phyloP scores from a whole-genome alignment of 2,888 invertebrate species.

The Theretra japonica region DNA sequence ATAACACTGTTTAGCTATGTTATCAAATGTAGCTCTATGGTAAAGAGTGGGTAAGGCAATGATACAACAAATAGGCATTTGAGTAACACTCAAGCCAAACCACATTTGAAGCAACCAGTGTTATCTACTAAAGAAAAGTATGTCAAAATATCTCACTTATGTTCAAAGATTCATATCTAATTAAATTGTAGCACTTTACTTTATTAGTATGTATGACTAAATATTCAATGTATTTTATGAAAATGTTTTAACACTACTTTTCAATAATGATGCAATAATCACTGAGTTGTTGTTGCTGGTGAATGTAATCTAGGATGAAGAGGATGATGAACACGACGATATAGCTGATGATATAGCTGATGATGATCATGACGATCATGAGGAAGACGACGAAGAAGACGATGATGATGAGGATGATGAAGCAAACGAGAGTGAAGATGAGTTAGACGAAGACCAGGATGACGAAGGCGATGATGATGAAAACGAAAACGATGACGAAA shows the following conservation, averaged over 20 bases:
- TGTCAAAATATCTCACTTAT: no score
- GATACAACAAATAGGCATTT: no score
- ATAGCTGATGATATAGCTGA: conserved; percentile 53
- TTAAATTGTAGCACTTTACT: neutral
- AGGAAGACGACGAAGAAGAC: conserved; percentile 41
- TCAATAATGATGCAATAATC: neutral
- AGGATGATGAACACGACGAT: conserved; percentile 42
- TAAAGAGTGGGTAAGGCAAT: no score
- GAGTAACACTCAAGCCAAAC: no score
- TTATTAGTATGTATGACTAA: neutral
- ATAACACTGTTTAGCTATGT: no score
- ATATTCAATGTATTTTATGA: neutral
- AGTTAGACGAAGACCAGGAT: conserved; percentile 51
- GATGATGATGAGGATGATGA: conserved; percentile 45
- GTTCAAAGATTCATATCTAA: no score
- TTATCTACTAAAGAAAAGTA: no score
- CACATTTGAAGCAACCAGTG: no score
- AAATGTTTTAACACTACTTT: neutral
- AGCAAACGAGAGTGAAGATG: conserved; percentile 41
- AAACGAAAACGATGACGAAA: conserved; percentile 52
- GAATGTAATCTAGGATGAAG: conserved; percentile 35
- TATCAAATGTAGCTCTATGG: no score
- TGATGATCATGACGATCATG: conserved; percentile 42
- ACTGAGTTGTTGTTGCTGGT: neutral
- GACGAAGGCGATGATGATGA: conserved; percentile 50